phyloP scores from a whole-genome alignment of 2,797 vertebrate genomes.

The Scarus forsteni region DNA sequence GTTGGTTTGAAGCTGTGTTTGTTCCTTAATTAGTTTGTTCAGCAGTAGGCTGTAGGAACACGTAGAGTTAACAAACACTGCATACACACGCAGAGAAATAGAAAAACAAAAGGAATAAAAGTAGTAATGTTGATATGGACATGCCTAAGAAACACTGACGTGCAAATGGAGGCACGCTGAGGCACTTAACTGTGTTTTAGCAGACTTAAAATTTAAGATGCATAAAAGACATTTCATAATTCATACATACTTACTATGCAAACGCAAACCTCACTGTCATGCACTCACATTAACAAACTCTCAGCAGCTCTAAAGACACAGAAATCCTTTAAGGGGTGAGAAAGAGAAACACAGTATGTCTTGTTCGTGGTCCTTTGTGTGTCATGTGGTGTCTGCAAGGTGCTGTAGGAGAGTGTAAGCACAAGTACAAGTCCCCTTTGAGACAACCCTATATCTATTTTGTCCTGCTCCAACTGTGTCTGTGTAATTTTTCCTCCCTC shows the following conservation, averaged over 20 bases:
- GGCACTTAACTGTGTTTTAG: background rate
- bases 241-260: background rate
- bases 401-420: slow-evolving; percentile 52
- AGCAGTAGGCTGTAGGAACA: slow-evolving; percentile 75
- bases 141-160: slow-evolving; percentile 4
- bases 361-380: slow-evolving; percentile 30
- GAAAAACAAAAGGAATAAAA: slow-evolving; percentile 18
- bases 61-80: slow-evolving; percentile 54
- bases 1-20: slow-evolving; percentile 87
- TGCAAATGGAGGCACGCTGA: background rate
- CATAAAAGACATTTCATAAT: background rate
- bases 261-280: background rate
- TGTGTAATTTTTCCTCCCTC: slow-evolving; percentile 19
- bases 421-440: slow-evolving; percentile 50
- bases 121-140: slow-evolving; percentile 1
- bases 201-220: background rate
- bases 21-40: slow-evolving; percentile 88
- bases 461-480: slow-evolving; percentile 18
- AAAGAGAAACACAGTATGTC: slow-evolving; percentile 28
- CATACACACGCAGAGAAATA: slow-evolving; percentile 8
- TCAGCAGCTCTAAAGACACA: slow-evolving; percentile 17
- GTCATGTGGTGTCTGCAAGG: slow-evolving; percentile 51
- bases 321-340: slow-evolving; percentile 18
- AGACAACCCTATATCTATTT: slow-evolving; percentile 33
- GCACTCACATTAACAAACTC: slow-evolving; percentile 15